These are phyloP conservation scores for Caenorhabditis angaria DNA, from an alignment of 2,888 invertebrate species.

Conservation along the genomic window DNA sequence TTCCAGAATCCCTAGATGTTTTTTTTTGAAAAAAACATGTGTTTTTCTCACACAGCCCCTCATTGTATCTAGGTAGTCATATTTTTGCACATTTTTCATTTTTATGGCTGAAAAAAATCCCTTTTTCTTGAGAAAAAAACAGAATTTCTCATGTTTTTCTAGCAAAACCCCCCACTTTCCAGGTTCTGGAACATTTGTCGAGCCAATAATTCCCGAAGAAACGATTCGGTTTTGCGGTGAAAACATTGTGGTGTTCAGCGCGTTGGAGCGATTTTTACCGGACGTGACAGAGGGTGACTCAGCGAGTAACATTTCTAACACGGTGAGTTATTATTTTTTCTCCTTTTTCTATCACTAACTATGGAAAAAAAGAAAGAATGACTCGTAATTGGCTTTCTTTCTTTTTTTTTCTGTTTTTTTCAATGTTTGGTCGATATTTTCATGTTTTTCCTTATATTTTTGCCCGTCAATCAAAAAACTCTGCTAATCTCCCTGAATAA, in stretches of 20 bases:
- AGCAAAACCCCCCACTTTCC: no score
- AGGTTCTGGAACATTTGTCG: constrained; percentile 27
- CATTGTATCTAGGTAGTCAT: no score
- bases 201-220: constrained; percentile 58
- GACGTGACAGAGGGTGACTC: constrained; percentile 44
- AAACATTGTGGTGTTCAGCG: constrained; percentile 63
- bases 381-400: background rate
- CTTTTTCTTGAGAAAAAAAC: no score
- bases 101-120: no score
- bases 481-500: background rate
- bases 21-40: no score
- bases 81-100: no score
- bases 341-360: background rate
- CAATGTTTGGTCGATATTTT: background rate
- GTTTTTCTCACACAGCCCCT: no score
- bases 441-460: background rate
- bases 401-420: background rate
- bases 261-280: constrained; percentile 47
- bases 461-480: background rate
- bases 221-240: constrained; percentile 66
- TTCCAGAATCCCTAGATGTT: no score
- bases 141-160: no score
- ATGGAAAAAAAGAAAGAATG: constrained; percentile 4
- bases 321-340: constrained; percentile 5
- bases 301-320: background rate